A percentile compares a stretch with the other conserved stretches of the same genome.
Evolutionary conservation across 1,140 invertebrate genomes (phyloP).

Genomic region (Lepidurus arcticus): DNA sequence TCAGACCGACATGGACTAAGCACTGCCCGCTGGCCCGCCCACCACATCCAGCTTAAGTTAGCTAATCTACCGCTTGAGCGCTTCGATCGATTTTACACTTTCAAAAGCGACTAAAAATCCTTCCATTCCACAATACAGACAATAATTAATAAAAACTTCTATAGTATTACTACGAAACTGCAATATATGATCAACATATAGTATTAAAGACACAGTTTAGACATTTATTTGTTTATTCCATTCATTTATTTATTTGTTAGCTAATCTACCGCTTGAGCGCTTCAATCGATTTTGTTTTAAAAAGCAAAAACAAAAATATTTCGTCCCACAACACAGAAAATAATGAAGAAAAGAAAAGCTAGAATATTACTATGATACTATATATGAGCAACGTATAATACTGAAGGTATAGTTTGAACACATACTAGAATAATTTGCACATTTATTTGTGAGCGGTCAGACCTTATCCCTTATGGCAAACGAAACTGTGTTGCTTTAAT

Average conservation of each 20-base stretch:
- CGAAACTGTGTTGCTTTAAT: no score
- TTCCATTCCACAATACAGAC: not conserved
- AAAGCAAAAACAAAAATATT: not conserved
- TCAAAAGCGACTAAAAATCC: not conserved
- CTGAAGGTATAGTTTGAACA: no score
- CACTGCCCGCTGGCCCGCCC: not conserved
- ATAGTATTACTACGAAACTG: not conserved
- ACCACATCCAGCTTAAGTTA: not conserved
- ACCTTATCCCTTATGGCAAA: no score
- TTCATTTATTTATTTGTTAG: no score
- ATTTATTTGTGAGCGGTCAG: no score
- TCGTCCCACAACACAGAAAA: not conserved
- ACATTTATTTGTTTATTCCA: no score
- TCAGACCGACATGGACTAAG: slow-evolving; percentile 10
- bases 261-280: not conserved
- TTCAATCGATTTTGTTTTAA: not conserved
- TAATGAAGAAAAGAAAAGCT: not conserved
- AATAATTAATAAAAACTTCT: not conserved
- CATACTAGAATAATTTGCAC: no score
- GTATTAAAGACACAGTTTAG: no score
- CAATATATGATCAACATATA: no score
- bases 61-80: not conserved
- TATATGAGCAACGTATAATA: no score
- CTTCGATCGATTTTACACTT: not conserved
- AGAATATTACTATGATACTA: not conserved